Evolutionary conservation across 2,888 invertebrate species (phyloP).

Genomic region (Onthophagus sagittarius): DNA sequence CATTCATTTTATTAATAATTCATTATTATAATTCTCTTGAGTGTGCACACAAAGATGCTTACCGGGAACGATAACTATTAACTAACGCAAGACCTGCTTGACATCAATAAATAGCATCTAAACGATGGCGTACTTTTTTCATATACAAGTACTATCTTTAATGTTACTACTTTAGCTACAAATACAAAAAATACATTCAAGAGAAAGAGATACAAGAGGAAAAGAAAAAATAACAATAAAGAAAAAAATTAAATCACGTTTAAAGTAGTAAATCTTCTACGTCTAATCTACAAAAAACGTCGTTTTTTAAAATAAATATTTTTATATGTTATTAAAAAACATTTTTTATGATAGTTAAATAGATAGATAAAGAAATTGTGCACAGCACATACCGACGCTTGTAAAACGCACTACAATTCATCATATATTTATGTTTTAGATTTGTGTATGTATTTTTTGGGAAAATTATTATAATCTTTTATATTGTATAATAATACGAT

Average conservation of each 20-base stretch:
- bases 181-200: neutral
- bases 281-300: neutral
- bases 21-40: conserved; percentile 19
- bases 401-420: neutral
- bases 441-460: neutral
- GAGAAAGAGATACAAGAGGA: neutral
- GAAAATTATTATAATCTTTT: neutral
- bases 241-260: neutral
- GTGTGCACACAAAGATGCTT: conserved; percentile 42
- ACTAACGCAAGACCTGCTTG: conserved; percentile 49
- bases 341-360: neutral
- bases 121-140: conserved; percentile 31
- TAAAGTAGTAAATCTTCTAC: too few species aligned
- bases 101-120: conserved; percentile 47
- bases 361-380: conserved; percentile 21
- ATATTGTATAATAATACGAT: neutral
- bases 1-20: neutral
- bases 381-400: conserved; percentile 30
- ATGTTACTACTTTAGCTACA: neutral
- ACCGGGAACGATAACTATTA: conserved; percentile 40
- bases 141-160: neutral
- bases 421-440: neutral
- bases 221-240: neutral
- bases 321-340: neutral
- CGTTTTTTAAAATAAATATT: neutral